Percentiles rank a stretch among this genome's conserved stretches.
Conservation (phyloP, 1,140 invertebrate genomes). For the Agrypnia vestita region DNA sequence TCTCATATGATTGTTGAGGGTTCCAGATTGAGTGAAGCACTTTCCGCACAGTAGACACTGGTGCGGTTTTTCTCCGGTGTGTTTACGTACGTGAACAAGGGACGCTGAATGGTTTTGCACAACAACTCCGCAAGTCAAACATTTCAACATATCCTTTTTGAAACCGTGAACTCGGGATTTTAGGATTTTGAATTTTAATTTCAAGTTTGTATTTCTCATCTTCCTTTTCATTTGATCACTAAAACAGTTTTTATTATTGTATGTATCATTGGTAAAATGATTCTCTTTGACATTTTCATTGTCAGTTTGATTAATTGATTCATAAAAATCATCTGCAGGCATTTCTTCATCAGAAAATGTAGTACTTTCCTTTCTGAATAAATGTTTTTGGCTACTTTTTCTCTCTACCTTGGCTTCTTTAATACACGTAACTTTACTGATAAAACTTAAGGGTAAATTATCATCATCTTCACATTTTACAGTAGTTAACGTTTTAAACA, state of each 20-base stretch:
- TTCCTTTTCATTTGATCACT: no score
- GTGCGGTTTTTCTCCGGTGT: slow-evolving; percentile 21
- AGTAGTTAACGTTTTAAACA: neutral
- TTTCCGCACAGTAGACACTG: slow-evolving; percentile 4
- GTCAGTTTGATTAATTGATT: neutral
- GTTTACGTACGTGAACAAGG: slow-evolving; percentile 22
- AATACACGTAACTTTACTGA: neutral
- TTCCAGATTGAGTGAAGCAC: slow-evolving; percentile 6
- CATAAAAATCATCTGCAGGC: neutral
- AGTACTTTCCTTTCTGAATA: neutral
- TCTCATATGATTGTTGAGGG: slow-evolving; percentile 18
- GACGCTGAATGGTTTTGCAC: slow-evolving; percentile 18
- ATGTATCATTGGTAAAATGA: neutral
- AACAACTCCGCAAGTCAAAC: slow-evolving; percentile 16
- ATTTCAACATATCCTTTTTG: slow-evolving; percentile 30
- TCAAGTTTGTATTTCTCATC: neutral
- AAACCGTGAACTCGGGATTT: slow-evolving; percentile 15
- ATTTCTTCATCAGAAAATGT: neutral
- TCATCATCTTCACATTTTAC: slow-evolving; percentile 19
- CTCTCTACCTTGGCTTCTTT: neutral
- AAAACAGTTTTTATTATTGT: no score
- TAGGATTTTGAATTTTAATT: slow-evolving; percentile 7
- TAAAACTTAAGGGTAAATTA: slow-evolving; percentile 12
- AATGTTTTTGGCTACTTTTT: neutral
- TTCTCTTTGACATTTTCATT: neutral